A percentile compares a stretch with the other conserved stretches of the same genome.
These are phyloP conservation scores for Drosophila kambysellisi DNA, from an alignment of 2,888 invertebrate genomes.

Conservation along the genomic window DNA sequence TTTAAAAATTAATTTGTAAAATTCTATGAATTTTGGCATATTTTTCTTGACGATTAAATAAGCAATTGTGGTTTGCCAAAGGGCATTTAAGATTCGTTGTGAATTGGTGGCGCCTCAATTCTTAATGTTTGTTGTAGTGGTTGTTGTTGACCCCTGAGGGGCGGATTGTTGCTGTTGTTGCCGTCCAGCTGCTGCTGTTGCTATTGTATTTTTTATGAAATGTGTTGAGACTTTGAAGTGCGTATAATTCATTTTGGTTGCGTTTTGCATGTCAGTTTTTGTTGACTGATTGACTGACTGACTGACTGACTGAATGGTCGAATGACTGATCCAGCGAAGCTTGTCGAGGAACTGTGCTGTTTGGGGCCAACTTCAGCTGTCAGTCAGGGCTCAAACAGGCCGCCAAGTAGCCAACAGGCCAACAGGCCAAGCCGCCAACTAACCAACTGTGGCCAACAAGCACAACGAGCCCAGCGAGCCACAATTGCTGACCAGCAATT, in stretches of 20 bases:
- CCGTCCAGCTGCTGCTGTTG: conserved; percentile 18
- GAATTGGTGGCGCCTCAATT: conserved; percentile 34
- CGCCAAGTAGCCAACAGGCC: conserved; percentile 51
- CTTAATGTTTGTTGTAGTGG: conserved; percentile 15
- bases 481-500: conserved; percentile 41
- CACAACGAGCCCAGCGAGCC: conserved; percentile 12
- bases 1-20: not conserved
- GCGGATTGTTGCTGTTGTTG: conserved; percentile 7
- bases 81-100: conserved; percentile 52
- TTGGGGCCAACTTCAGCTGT: conserved; percentile 51
- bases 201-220: conserved; percentile 48
- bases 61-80: conserved; percentile 25
- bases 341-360: conserved; percentile 34
- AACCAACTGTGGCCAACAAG: conserved; percentile 4
- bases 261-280: conserved; percentile 47
- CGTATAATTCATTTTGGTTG: conserved; percentile 73
- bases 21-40: not conserved
- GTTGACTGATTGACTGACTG: conserved; percentile 30
- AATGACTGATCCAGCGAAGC: conserved; percentile 32
- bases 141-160: conserved; percentile 24
- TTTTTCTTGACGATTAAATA: not conserved
- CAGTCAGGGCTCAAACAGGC: conserved; percentile 59
- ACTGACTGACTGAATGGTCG: conserved; percentile 37
- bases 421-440: conserved; percentile 19
- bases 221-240: conserved; percentile 73